These are phyloP conservation scores for Octopus bimaculoides DNA, from an alignment of 1,140 invertebrate genomes.

Conservation along the genomic window DNA sequence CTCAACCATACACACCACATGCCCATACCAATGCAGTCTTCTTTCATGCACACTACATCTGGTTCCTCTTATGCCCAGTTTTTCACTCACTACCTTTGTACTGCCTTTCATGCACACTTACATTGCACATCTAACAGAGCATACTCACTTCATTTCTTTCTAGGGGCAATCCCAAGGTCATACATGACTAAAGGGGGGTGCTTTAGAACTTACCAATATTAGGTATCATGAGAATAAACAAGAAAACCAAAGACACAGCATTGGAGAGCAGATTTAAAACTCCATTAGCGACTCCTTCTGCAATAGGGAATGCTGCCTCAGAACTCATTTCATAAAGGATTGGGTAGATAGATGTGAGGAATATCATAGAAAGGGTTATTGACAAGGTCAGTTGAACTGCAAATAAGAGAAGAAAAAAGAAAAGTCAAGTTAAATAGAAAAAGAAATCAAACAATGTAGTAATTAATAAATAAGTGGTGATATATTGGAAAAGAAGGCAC, in stretches of 20 bases:
- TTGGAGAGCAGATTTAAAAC: constrained; percentile 59
- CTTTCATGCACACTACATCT: no score
- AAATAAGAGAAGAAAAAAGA: constrained; percentile 10
- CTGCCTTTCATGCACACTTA: neutral
- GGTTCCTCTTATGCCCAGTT: no score
- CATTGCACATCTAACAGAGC: neutral
- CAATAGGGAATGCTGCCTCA: constrained; percentile 60
- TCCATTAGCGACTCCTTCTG: constrained; percentile 60
- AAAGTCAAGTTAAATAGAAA: neutral
- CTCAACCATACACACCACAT: no score
- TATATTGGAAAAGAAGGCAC: no score
- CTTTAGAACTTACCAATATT: constrained; percentile 29
- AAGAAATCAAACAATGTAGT: no score
- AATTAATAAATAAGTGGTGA: no score
- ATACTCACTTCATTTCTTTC: neutral
- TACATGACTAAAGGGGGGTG: neutral
- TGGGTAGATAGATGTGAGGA: constrained; percentile 39
- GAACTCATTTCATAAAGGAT: constrained; percentile 60
- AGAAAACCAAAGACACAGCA: constrained; percentile 53
- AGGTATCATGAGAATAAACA: constrained; percentile 56
- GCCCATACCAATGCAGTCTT: no score
- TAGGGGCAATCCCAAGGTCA: neutral
- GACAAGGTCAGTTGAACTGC: constrained; percentile 22
- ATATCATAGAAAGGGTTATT: constrained; percentile 37
- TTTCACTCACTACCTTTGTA: neutral